phyloP scores from a whole-genome alignment of 2,113 vertebrate genomes.

The Tragelaphus strepsiceros region DNA sequence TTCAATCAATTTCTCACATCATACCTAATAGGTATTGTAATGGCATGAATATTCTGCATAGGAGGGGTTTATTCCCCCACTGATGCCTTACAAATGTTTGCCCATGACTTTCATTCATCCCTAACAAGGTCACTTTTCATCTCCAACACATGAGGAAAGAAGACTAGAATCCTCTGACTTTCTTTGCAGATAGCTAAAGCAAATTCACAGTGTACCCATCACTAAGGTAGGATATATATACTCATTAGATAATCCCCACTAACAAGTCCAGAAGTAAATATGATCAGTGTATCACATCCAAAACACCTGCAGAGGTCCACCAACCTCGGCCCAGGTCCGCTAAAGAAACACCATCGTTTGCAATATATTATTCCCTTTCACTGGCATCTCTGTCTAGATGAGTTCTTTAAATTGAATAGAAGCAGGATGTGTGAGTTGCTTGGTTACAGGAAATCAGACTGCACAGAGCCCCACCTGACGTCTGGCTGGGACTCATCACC shows the following conservation, averaged over 20 bases:
- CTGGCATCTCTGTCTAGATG: not conserved
- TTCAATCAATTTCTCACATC: conserved; percentile 58
- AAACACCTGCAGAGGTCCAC: conserved; percentile 9
- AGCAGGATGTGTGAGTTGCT: conserved; percentile 43
- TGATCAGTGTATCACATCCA: not conserved
- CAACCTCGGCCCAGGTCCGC: not conserved
- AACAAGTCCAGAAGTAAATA: conserved; percentile 41
- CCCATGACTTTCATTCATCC: conserved; percentile 36
- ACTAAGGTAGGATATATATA: conserved; percentile 19
- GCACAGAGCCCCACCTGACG: conserved; percentile 37
- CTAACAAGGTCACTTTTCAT: conserved; percentile 54
- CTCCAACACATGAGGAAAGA: not conserved
- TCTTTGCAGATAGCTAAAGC: conserved; percentile 36
- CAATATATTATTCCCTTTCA: conserved; percentile 23
- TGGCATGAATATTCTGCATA: conserved; percentile 13
- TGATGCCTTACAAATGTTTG: conserved; percentile 38
- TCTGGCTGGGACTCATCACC: conserved; percentile 41
- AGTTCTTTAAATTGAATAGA: conserved; percentile 46
- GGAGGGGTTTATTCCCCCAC: conserved; percentile 8
- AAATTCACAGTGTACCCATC: not conserved
- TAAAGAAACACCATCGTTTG: not conserved
- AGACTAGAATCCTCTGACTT: not conserved
- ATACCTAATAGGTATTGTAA: conserved; percentile 42
- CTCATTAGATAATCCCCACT: conserved; percentile 22
- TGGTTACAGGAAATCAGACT: conserved; percentile 44